Base-by-base conservation (phyloP, 2,113 vertebrate species). In the Ascaphus truei region DNA sequence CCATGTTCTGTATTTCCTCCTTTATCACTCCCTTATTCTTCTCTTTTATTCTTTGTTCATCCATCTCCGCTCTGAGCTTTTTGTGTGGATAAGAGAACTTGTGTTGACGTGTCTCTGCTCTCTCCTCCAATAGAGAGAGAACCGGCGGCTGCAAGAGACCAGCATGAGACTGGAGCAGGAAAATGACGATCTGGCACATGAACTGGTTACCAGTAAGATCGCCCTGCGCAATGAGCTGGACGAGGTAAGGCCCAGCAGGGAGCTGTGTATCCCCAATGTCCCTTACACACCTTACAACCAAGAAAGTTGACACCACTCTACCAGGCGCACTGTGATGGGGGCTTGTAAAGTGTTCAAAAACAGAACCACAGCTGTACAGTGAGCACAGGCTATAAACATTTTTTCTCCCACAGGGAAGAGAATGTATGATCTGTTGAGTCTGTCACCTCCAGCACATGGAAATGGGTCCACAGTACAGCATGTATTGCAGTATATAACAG, bases 151-250 rank as follows among this genome's bases (percentile, higher is more conserved):
- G 3, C 97, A 99, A 75, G 97, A 99, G 77, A 95, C 97, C 85
- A 99, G 96, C 75, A 98, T 99, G 96, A 80, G 96, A 67, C 75
- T 99, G 77, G 97, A 99, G 77, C 97, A 99, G 77, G 97, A 99
- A 83, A 99, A 99, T 0, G 97, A 99, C 1, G 97, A 99, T 84
- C 89, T 99, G 43, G 97, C 97, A 50, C 97, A 99, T 0, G 97
- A 99, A 59, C 93, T 99, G 55, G 96, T 99, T 34, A 99, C 96
- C 72, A 99, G 96, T 85, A 99, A 99, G 87, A 99, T 99, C 7
- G 96, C 97, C 29, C 90, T 99, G 63, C 84, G 97, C 33, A 99
- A 93, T 36, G 96, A 99, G 81, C 82, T 99, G 69, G 97, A 99
- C 81, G 95, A 99, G 94, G 97, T 99, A 83, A 82, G 0, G 5